Conservation (phyloP, 64 coral and sea anemone species). For the Montipora foliosa region DNA sequence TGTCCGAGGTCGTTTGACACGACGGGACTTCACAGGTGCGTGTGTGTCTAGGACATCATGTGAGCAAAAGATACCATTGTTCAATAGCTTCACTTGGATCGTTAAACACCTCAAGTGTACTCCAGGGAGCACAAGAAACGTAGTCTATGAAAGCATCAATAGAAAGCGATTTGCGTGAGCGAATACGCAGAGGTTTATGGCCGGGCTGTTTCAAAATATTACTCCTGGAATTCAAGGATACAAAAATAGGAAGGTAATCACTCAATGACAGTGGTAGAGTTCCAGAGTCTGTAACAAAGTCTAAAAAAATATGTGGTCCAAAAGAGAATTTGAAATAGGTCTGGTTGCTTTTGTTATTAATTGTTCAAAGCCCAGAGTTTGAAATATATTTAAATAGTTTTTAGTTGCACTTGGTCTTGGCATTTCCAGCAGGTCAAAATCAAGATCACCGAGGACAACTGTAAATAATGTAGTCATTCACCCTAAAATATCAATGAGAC, state of each 20-base stretch:
- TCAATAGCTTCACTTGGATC: too few species aligned
- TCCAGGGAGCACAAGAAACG: slow-evolving; percentile 12
- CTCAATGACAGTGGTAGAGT: too few species aligned
- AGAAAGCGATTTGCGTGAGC: too few species aligned
- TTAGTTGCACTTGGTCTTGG: slow-evolving; percentile 22
- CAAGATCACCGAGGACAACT: slow-evolving; percentile 20
- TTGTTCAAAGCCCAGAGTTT: slow-evolving; percentile 23
- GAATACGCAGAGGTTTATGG: background rate
- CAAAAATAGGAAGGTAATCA: too few species aligned
- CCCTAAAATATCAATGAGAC: too few species aligned
- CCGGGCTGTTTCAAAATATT: too few species aligned
- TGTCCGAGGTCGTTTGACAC: background rate
- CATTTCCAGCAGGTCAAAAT: slow-evolving; percentile 27
- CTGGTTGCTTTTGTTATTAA: slow-evolving; percentile 11
- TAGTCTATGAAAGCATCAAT: background rate
- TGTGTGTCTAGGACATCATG: background rate
- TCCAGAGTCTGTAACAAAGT: too few species aligned
- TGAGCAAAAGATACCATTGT: background rate
- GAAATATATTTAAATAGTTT: slow-evolving; percentile 23
- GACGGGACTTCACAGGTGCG: background rate
- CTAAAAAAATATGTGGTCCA: too few species aligned
- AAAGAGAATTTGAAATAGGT: too few species aligned
- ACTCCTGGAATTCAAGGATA: too few species aligned
- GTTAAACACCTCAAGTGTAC: too few species aligned
- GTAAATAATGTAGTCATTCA: background rate